Conservation (phyloP, 2,888 invertebrate species). For the Anodontia alba region DNA sequence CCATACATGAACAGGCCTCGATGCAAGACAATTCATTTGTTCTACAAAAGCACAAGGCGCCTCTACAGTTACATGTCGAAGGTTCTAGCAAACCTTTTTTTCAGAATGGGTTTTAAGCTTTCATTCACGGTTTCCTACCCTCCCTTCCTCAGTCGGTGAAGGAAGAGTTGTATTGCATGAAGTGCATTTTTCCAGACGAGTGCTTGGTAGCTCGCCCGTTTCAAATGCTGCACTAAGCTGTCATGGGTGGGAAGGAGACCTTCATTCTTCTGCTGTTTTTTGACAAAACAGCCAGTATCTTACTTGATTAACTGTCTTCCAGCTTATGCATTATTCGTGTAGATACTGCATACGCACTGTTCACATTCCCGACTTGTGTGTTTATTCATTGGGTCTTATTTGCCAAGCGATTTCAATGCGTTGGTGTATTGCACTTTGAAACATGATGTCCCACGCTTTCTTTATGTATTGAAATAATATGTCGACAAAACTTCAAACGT, state of each 20-base stretch:
- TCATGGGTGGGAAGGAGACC: not conserved
- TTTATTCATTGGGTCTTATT: not conserved
- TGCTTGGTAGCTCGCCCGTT: not conserved
- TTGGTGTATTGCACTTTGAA: constrained; percentile 2
- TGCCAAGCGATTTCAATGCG: not conserved
- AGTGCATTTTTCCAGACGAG: constrained; percentile 6
- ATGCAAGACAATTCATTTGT: not conserved
- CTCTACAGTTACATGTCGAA: not conserved
- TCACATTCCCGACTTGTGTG: not conserved
- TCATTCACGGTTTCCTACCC: not conserved
- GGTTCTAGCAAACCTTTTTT: not conserved
- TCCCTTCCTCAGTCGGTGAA: not conserved
- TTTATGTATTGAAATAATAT: no score
- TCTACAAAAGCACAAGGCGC: not conserved
- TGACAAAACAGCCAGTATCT: not conserved
- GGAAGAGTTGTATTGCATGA: not conserved
- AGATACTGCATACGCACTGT: not conserved
- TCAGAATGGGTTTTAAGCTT: not conserved
- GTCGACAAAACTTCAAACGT: no score
- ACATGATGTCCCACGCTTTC: not conserved
- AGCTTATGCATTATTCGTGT: no score
- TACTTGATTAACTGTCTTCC: not conserved
- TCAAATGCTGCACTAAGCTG: not conserved
- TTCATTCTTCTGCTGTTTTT: not conserved
- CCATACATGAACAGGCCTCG: not conserved